Base-by-base conservation (phyloP, 2,888 invertebrate species). In the Aphodius granarius region DNA sequence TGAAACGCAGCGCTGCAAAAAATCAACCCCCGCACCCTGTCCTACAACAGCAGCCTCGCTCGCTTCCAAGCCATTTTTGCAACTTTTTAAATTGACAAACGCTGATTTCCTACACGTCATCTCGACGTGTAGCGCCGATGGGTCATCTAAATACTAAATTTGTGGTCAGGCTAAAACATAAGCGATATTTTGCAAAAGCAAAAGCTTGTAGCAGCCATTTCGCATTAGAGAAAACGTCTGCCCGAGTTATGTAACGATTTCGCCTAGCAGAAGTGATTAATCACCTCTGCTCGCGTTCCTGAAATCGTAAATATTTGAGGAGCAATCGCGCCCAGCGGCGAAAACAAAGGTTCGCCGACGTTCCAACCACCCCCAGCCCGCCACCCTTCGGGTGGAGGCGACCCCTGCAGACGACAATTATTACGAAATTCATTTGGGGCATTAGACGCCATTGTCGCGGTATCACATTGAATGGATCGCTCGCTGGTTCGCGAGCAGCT, bases 31-130 rank as follows among this genome's bases (percentile, higher is more conserved):
- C 43, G 43, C 13, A 6, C 20, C 20, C 22, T 21, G 68, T 21
- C 21, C 20, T 21, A 21, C n/a, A 19, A 16, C 21, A 19, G 19
- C 21, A 19, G 68, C 20, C 68, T 20, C 20, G 20, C 68, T 68
- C 68, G 68, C 68, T 68, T 68, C 21, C 22, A n/a, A 21, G 20
- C 68, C 68, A 22, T 68, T 68, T 68, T 68, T 68, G 21, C 16
- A 68, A 21, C 22, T 68, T 68, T 68, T 68, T 68, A 21, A 19
- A 68, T 78, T 76, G 43, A 43, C 43, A 43, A 43, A 43, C 43
- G 43, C 43, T 43, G 43, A 43, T 43, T 43, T 43, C 43, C 43
- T 43, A 6, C 43, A 43, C 43, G 43, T 43, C 43, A 43, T 43
- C 43, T 43, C 9, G 43, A 43, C 43, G 43, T 43, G 43, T 43